A percentile compares a stretch with the other conserved stretches of the same genome.
Conservation (phyloP, 2,113 vertebrate species). For the Rhea americana region DNA sequence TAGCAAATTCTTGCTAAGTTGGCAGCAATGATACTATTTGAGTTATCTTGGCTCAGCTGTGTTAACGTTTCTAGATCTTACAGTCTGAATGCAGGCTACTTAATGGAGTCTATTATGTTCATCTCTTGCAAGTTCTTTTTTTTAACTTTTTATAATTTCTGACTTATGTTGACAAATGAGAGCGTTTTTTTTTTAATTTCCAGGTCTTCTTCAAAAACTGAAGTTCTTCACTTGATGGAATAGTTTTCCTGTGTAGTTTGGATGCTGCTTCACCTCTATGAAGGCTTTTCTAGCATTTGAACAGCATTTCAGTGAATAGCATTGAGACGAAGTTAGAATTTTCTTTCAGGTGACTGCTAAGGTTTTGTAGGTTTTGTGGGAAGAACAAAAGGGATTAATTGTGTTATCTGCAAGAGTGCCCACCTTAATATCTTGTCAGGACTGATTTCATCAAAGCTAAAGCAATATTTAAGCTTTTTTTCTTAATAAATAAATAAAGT, state of each 20-base stretch:
- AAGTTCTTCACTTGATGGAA: not conserved
- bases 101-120: not conserved
- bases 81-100: not conserved
- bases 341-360: not conserved
- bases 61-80: not conserved
- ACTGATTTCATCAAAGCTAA: not conserved
- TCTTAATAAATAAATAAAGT: not conserved
- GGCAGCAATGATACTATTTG: not conserved
- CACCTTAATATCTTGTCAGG: not conserved
- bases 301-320: not conserved
- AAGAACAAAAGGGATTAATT: not conserved
- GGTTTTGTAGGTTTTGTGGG: not conserved
- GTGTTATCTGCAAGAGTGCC: not conserved
- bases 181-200: not conserved
- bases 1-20: not conserved
- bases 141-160: not conserved
- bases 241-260: not conserved
- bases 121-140: not conserved
- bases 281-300: not conserved
- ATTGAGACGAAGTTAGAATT: not conserved
- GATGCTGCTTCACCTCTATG: not conserved
- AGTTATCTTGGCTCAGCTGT: not conserved
- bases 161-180: not conserved
- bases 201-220: not conserved
- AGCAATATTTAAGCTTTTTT: not conserved